These are phyloP conservation scores for Orthosia incerta DNA, from an alignment of 2,888 invertebrate genomes.

Conservation along the genomic window DNA sequence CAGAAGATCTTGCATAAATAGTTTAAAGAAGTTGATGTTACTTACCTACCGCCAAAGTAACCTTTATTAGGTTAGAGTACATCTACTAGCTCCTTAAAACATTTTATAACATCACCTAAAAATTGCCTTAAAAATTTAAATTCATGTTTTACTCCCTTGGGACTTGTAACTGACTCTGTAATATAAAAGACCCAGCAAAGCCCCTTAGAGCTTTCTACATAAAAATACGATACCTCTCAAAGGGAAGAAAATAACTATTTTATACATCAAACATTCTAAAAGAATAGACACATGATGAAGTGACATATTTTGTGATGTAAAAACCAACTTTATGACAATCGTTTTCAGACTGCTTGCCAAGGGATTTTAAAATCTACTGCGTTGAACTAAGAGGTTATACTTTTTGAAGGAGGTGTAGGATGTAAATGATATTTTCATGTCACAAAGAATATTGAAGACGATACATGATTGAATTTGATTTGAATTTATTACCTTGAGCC, in stretches of 20 bases:
- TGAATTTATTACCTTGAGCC: slow-evolving; percentile 65
- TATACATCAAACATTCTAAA: slow-evolving; percentile 63
- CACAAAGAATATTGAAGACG: slow-evolving; percentile 64
- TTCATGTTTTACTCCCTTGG: slow-evolving; percentile 56
- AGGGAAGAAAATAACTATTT: slow-evolving; percentile 66
- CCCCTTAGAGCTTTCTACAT: slow-evolving; percentile 54
- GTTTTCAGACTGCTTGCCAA: neutral
- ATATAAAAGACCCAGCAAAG: slow-evolving; percentile 66
- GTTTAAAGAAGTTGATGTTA: neutral
- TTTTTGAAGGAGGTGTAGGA: neutral
- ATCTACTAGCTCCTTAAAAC: neutral
- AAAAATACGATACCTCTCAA: slow-evolving; percentile 69
- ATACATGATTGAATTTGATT: slow-evolving; percentile 68
- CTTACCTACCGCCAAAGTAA: neutral
- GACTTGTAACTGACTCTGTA: slow-evolving; percentile 67
- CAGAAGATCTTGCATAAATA: neutral
- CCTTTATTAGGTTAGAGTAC: neutral
- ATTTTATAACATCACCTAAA: slow-evolving; percentile 1
- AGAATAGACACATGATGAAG: slow-evolving; percentile 59
- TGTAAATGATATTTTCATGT: slow-evolving; percentile 51
- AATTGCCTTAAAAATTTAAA: slow-evolving; percentile 30
- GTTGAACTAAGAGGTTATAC: neutral
- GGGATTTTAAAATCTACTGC: slow-evolving; percentile 28
- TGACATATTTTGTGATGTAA: slow-evolving; percentile 43
- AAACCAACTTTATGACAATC: slow-evolving; percentile 21